Conservation (phyloP, 2,797 vertebrate genomes). For the Darevskia nairensis region DNA sequence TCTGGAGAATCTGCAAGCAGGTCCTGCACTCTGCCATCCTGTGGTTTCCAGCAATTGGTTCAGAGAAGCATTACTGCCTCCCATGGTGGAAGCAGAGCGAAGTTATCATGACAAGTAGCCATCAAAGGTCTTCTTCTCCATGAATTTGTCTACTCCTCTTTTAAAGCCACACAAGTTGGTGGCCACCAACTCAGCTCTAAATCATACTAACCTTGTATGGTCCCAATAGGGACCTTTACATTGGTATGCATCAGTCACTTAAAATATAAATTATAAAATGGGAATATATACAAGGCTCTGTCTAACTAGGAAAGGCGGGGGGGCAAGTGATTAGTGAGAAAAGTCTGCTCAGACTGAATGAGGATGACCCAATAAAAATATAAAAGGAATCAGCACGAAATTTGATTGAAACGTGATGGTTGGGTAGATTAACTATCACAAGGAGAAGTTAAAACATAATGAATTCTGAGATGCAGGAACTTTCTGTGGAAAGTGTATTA, state of each 20-base stretch:
- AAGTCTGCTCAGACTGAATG: background rate
- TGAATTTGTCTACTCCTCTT: too few relatives aligned
- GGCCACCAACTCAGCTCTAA: too few relatives aligned
- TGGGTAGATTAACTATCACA: slow-evolving; percentile 55
- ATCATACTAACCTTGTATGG: too few relatives aligned
- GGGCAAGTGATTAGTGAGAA: slow-evolving; percentile 19
- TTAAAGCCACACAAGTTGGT: too few relatives aligned
- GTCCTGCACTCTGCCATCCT: too few relatives aligned
- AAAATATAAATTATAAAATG: slow-evolving; percentile 3
- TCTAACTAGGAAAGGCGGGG: background rate
- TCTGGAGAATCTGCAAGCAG: too few relatives aligned
- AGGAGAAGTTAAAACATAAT: slow-evolving; percentile 62
- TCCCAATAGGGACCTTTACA: too few relatives aligned
- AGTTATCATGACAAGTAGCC: too few relatives aligned
- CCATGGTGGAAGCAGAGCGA: too few relatives aligned
- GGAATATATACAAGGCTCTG: background rate
- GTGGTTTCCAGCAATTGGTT: too few relatives aligned
- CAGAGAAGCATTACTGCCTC: too few relatives aligned
- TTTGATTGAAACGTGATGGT: slow-evolving; percentile 26
- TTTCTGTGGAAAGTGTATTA: slow-evolving; percentile 49
- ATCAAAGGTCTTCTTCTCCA: too few relatives aligned
- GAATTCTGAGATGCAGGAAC: slow-evolving; percentile 44
- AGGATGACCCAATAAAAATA: slow-evolving; percentile 25
- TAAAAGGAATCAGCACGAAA: slow-evolving; percentile 37
- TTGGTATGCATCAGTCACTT: background rate